A percentile compares a stretch with the other conserved stretches of the same genome.
phyloP scores from a whole-genome alignment of 1,140 invertebrate species.

The Sinonovacula constricta region DNA sequence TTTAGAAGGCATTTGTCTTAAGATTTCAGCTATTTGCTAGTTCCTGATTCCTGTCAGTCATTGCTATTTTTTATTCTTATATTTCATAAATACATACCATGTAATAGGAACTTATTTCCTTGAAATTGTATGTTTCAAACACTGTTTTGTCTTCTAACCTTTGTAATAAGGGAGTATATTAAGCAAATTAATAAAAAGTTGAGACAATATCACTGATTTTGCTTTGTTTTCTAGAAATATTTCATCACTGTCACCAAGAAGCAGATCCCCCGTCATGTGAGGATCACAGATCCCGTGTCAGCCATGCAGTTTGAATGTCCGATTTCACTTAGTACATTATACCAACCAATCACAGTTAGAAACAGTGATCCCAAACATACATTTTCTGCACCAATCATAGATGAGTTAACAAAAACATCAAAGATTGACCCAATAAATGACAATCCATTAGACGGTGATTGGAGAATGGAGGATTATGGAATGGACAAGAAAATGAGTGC shows the following conservation, averaged over 20 bases:
- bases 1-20: too few relatives aligned
- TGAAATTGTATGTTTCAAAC: too few relatives aligned
- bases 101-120: too few relatives aligned
- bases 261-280: slow-evolving; percentile 70
- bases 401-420: slow-evolving; percentile 69
- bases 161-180: too few relatives aligned
- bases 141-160: too few relatives aligned
- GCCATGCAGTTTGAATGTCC: slow-evolving; percentile 69
- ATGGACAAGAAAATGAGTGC: slow-evolving; percentile 67
- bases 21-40: too few relatives aligned
- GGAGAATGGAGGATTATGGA: slow-evolving; percentile 66
- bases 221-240: slow-evolving; percentile 62
- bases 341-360: slow-evolving; percentile 70
- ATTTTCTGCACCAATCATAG: slow-evolving; percentile 70
- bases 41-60: too few relatives aligned
- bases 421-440: slow-evolving; percentile 73
- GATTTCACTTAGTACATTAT: slow-evolving; percentile 70
- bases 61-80: too few relatives aligned
- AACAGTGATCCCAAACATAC: slow-evolving; percentile 70
- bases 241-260: slow-evolving; percentile 62
- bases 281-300: slow-evolving; percentile 60
- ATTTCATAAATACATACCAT: slow-evolving; percentile 67
- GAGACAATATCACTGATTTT: too few relatives aligned
- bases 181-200: neutral
- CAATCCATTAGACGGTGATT: slow-evolving; percentile 60